Evolutionary conservation across 2,888 invertebrate genomes (phyloP).

Genomic region (Apotomis betuletana): DNA sequence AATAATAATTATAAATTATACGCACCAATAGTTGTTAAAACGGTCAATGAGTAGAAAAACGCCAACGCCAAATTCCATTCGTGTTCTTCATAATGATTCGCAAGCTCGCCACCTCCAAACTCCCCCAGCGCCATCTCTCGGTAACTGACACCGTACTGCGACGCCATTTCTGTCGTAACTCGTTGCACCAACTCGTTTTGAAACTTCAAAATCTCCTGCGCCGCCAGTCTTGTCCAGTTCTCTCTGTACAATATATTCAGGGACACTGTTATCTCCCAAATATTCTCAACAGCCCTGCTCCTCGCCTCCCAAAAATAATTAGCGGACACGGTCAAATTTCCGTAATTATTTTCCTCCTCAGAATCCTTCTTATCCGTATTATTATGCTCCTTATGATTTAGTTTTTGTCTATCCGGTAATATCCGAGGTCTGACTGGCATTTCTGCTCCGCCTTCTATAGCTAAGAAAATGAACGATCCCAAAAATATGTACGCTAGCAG

Average conservation of each 20-base stretch:
- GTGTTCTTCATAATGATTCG: slow-evolving; percentile 83
- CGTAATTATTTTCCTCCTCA: slow-evolving; percentile 73
- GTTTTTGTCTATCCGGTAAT: slow-evolving; percentile 79
- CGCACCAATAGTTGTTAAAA: slow-evolving; percentile 96
- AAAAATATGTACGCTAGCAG: slow-evolving; percentile 90
- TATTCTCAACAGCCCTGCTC: slow-evolving; percentile 89
- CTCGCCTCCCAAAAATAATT: slow-evolving; percentile 81
- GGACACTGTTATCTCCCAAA: slow-evolving; percentile 95
- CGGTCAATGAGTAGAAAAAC: slow-evolving; percentile 97
- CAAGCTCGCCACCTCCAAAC: slow-evolving; percentile 68
- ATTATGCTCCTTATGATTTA: slow-evolving; percentile 78
- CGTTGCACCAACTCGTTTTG: slow-evolving; percentile 92
- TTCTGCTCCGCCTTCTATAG: slow-evolving; percentile 89
- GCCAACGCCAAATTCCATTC: slow-evolving; percentile 96
- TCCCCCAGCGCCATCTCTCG: slow-evolving; percentile 81
- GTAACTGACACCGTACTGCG: slow-evolving; percentile 82
- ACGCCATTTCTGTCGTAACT: slow-evolving; percentile 90
- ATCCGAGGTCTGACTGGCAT: slow-evolving; percentile 79
- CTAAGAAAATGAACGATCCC: slow-evolving; percentile 92
- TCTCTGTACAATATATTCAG: slow-evolving; percentile 94
- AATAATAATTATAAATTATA: slow-evolving; percentile 43
- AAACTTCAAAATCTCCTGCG: slow-evolving; percentile 90
- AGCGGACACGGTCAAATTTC: slow-evolving; percentile 72
- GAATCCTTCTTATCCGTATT: slow-evolving; percentile 66
- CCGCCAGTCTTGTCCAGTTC: slow-evolving; percentile 94